Evolutionary conservation across 2,113 vertebrate genomes (phyloP).

Genomic region (Lota lota): DNA sequence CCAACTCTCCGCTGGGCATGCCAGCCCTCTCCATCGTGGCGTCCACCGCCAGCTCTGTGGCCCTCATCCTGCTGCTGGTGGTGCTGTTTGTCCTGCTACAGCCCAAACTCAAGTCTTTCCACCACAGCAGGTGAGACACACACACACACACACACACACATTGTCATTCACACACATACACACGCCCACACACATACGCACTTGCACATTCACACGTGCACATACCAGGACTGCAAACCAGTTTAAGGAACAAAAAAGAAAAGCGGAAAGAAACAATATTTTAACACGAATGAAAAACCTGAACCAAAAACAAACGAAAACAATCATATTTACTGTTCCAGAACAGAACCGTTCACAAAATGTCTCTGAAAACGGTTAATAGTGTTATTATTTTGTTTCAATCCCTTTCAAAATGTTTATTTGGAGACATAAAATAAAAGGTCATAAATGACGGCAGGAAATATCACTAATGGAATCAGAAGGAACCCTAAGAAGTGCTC

Average conservation of each 20-base stretch:
- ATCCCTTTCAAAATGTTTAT: too few species aligned
- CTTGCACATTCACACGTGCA: not conserved
- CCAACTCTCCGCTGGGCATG: conserved; percentile 80
- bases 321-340: too few species aligned
- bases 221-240: not conserved
- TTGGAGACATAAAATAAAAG: too few species aligned
- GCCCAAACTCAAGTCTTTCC: conserved; percentile 97
- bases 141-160: not conserved
- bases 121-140: conserved; percentile 87
- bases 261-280: too few species aligned
- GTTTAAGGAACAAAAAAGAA: not conserved
- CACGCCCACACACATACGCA: not conserved
- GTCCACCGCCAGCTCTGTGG: conserved; percentile 91
- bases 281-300: not conserved
- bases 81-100: conserved; percentile 96
- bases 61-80: conserved; percentile 90
- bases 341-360: too few species aligned
- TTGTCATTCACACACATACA: not conserved
- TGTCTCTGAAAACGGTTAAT: too few species aligned
- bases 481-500: too few species aligned
- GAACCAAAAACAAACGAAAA: not conserved
- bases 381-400: too few species aligned
- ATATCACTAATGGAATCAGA: too few species aligned
- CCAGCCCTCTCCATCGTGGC: conserved; percentile 92
- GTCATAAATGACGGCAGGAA: too few species aligned